Conservation (phyloP, 2,888 invertebrate species). For the Aphidoletes aphidimyza region DNA sequence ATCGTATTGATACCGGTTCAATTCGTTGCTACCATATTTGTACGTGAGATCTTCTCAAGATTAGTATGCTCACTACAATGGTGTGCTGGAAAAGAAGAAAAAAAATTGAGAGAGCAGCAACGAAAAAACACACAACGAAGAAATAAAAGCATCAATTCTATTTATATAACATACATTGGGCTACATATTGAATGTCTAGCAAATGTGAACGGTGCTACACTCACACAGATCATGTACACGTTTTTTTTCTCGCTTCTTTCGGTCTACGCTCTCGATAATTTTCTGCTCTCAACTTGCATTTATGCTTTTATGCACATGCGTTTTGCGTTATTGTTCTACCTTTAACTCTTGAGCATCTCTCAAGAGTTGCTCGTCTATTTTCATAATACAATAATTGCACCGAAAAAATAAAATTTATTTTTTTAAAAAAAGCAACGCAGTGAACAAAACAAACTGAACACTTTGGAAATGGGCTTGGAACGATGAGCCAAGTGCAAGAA, state of each 20-base stretch:
- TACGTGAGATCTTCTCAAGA: conserved; percentile 44
- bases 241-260: not conserved
- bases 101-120: no score
- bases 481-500: no score
- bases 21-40: conserved; percentile 49
- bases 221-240: conserved; percentile 3
- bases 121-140: not conserved
- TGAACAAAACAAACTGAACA: no score
- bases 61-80: conserved; percentile 26
- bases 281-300: not conserved
- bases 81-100: not conserved
- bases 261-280: not conserved
- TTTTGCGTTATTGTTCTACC: not conserved
- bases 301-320: not conserved
- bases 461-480: no score
- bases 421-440: no score
- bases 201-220: conserved; percentile 19
- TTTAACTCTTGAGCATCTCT: not conserved
- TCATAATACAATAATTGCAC: conserved; percentile 12
- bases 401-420: not conserved
- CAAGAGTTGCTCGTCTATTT: not conserved
- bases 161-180: conserved; percentile 38
- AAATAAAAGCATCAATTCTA: conserved; percentile 14
- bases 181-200: conserved; percentile 12
- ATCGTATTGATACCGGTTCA: conserved; percentile 30